Evolutionary conservation across 2,888 invertebrate species (phyloP).

Genomic region (Conistra vaccinii): DNA sequence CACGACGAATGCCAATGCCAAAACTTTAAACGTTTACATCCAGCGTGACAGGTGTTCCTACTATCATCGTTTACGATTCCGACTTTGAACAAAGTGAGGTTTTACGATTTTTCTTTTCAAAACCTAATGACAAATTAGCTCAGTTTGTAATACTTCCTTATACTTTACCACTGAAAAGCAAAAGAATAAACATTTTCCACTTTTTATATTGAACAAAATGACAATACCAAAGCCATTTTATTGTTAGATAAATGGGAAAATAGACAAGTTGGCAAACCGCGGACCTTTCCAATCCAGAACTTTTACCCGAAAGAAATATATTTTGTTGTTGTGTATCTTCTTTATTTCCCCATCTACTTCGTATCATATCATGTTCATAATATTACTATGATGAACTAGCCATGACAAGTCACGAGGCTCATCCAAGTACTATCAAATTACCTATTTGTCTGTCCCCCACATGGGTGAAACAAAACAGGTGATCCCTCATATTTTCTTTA

Average conservation of each 20-base stretch:
- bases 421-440: constrained; percentile 46
- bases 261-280: constrained; percentile 53
- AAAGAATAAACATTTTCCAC: constrained; percentile 17
- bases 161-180: constrained; percentile 22
- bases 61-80: constrained; percentile 76
- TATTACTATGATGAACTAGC: constrained; percentile 46
- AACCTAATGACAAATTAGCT: constrained; percentile 58
- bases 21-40: constrained; percentile 71
- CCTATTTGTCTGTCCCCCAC: constrained; percentile 48
- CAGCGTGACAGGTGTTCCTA: constrained; percentile 74
- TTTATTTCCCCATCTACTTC: constrained; percentile 25
- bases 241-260: constrained; percentile 52
- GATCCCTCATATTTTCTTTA: constrained; percentile 54
- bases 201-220: constrained; percentile 47
- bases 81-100: constrained; percentile 66
- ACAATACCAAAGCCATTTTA: constrained; percentile 47
- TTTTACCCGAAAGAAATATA: constrained; percentile 42
- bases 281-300: constrained; percentile 52
- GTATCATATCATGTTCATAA: constrained; percentile 38
- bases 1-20: constrained; percentile 69
- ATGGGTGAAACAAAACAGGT: constrained; percentile 53
- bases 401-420: constrained; percentile 34
- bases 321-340: constrained; percentile 40
- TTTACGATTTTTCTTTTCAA: constrained; percentile 69
- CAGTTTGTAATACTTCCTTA: constrained; percentile 35